These are phyloP conservation scores for Penelope pileata DNA, from an alignment of 2,113 vertebrate species.

Conservation along the genomic window DNA sequence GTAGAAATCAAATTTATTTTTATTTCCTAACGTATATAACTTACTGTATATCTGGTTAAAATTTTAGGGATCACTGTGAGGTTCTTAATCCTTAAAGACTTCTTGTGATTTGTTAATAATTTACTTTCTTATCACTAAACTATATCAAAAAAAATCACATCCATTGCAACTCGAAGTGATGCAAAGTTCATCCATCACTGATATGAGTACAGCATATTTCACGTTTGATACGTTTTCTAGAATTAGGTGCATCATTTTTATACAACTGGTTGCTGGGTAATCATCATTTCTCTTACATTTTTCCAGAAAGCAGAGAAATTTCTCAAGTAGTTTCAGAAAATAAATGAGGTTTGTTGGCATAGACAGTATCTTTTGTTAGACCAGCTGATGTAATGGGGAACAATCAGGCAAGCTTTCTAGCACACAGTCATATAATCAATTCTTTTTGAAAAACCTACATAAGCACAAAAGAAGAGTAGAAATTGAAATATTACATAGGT, in stretches of 20 bases:
- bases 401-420: not conserved
- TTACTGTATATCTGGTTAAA: not conserved
- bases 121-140: not conserved
- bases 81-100: not conserved
- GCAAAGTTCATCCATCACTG: not conserved
- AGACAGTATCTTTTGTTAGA: slow-evolving; percentile 28
- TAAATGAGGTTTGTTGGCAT: slow-evolving; percentile 25
- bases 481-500: not conserved
- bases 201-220: not conserved
- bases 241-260: not conserved
- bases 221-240: not conserved
- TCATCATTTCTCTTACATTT: not conserved
- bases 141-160: not conserved
- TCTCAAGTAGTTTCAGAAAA: slow-evolving; percentile 10
- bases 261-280: not conserved
- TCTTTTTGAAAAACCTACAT: not conserved
- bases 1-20: not conserved
- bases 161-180: not conserved
- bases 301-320: not conserved
- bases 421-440: not conserved
- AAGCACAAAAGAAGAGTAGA: not conserved
- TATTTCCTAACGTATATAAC: not conserved
- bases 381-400: not conserved
- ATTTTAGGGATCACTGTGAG: not conserved
- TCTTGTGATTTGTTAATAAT: not conserved